Evolutionary conservation across 2,888 invertebrate species (phyloP), one percentile per base, ranked within the genome.

Genomic region (Brachycybe producta): DNA sequence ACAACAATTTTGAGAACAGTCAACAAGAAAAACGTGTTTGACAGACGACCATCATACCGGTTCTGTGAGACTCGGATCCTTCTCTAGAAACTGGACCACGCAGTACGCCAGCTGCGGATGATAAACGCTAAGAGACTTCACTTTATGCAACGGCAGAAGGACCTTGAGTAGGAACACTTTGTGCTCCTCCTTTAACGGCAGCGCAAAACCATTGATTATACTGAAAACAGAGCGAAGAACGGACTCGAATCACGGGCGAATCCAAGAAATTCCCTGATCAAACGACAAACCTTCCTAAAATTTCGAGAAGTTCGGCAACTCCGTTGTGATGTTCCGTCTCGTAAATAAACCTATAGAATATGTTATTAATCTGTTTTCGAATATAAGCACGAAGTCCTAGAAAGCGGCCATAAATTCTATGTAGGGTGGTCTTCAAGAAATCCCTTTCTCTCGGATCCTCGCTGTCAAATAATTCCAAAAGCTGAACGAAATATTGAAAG

Each of bases 311-410:
- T 72, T 98, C 98, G 54, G 92, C 97, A 61, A 98, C 91, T 59
- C 98, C 98, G 70, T 98, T 98, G 74, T 95, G 95, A 71, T 94
- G 94, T 72, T 98, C 97, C 58, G 97, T 98, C 77, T 98, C 97
- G 73, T 97, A 98, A 65, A 98, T 92, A 75, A 98, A 98, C 76
- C 94, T 88, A 64, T 55, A n/a, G n/a, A n/a, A n/a, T n/a, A n/a
- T n/a, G n/a, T n/a, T n/a, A n/a, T n/a, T n/a, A n/a, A n/a, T n/a
- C n/a, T n/a, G n/a, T n/a, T n/a, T n/a, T n/a, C n/a, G n/a, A n/a
- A n/a, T n/a, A n/a, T n/a, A n/a, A n/a, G n/a, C n/a, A n/a, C n/a
- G n/a, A n/a, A n/a, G n/a, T n/a, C n/a, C n/a, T n/a, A n/a, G n/a
- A n/a, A n/a, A n/a, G n/a, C n/a, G n/a, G n/a, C n/a, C n/a, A n/a